Evolutionary conservation across 2,797 vertebrate species (phyloP), one percentile per base, ranked within the genome.

Genomic region (Poeciliopsis infans): DNA sequence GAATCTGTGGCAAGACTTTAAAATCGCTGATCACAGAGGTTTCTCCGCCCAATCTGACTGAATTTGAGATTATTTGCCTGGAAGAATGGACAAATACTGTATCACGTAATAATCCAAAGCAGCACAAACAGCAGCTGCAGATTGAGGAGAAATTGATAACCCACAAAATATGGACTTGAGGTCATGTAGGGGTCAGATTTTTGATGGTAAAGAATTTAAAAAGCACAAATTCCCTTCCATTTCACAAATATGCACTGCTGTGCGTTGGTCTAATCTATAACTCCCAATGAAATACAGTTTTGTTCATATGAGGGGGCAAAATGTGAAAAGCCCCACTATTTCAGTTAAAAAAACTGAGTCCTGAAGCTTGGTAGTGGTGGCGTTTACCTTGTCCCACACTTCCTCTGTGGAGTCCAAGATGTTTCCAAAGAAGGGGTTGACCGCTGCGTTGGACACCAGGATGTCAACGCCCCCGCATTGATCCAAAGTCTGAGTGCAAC

Each of bases 381-480:
- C 75, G 36, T 20, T 76, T 72, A 97, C 97, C 96, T 97, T 97
- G 92, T 96, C 95, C 97, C 97, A 98, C 28, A 96, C 90, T 0
- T 94, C 96, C 79, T 98, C 97, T 0, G 95, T 95, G 81, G 88
- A 95, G 18, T 98, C 96, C 86, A 98, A 75, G 2, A 96, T 94
- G 77, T 87, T 96, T 78, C 97, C 97, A 82, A 96, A 94, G 87
- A 96, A 97, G 5, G 97, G 97, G 85, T 94, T 98, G 79, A 97
- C 96, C 0, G 97, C 97, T 13, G 97, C 97, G 0, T 97, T 97
- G 76, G 96, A 96, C 70, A 98, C 95, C 77, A 98, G 92, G 81
- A 98, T 98, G 82, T 98, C 97, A 7, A 98, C 92, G 2, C 97
- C 97, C 0, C 97, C 97, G 0, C 94, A 96, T 83, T 89, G 93